phyloP scores from a whole-genome alignment of 1,140 invertebrate species.

The Pararge aegeria region DNA sequence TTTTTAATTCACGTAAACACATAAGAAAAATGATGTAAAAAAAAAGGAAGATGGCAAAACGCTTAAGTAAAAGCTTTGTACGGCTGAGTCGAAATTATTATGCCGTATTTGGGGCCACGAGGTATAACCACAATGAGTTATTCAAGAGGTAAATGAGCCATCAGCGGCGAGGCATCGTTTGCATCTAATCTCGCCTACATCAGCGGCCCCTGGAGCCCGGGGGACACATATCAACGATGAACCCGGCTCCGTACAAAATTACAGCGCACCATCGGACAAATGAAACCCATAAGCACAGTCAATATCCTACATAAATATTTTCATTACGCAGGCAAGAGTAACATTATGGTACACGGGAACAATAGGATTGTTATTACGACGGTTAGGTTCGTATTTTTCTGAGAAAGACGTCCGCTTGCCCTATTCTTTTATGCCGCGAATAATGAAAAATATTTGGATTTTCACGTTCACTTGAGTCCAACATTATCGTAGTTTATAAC shows the following conservation, averaged over 20 bases:
- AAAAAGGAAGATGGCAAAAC: too few species aligned
- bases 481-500: constrained; percentile 33
- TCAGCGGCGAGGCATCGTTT: constrained; percentile 65
- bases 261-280: constrained; percentile 24
- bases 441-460: constrained; percentile 44
- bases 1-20: too few species aligned
- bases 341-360: constrained; percentile 3
- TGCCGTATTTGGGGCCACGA: neutral
- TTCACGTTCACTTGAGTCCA: constrained; percentile 36
- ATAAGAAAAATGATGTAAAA: too few species aligned
- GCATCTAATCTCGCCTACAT: constrained; percentile 67
- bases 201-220: constrained; percentile 40
- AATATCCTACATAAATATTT: constrained; percentile 22
- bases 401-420: neutral
- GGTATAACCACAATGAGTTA: constrained; percentile 57
- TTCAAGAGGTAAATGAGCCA: constrained; percentile 72
- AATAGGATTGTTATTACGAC: constrained; percentile 7
- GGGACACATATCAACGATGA: constrained; percentile 30
- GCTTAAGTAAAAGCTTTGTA: neutral
- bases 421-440: neutral
- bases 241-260: constrained; percentile 28
- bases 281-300: constrained; percentile 22
- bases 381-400: constrained; percentile 6
- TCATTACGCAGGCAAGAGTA: constrained; percentile 4
- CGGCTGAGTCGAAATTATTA: neutral